phyloP scores from a whole-genome alignment of 2,113 vertebrate species.

The Hemibagrus wyckioides region DNA sequence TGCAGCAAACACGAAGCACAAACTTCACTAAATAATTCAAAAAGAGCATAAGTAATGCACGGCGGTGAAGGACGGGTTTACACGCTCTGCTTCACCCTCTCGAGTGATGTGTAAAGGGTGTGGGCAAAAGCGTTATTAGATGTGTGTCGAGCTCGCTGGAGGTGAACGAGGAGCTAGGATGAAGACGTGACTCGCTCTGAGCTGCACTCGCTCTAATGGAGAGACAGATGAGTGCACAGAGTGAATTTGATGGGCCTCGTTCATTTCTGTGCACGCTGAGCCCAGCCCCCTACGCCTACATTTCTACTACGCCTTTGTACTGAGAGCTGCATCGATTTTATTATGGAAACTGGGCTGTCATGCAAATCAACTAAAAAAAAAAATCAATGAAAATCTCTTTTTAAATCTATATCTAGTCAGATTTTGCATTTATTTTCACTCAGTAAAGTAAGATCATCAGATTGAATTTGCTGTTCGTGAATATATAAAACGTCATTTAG shows the following conservation, averaged over 20 bases:
- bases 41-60: conserved; percentile 58
- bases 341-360: conserved; percentile 38
- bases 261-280: background rate
- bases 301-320: conserved; percentile 4
- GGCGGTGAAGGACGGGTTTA: conserved; percentile 6
- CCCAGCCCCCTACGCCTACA: conserved; percentile 17
- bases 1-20: conserved; percentile 55
- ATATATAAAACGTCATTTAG: background rate
- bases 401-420: background rate
- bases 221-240: conserved; percentile 31
- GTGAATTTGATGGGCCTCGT: background rate
- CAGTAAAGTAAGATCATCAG: background rate
- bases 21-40: conserved; percentile 65
- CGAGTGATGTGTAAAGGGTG: conserved; percentile 19
- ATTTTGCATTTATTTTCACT: background rate
- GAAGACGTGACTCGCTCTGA: conserved; percentile 44
- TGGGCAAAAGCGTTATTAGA: conserved; percentile 18
- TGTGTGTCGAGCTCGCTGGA: conserved; percentile 38
- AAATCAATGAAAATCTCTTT: too few relatives aligned
- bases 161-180: conserved; percentile 48
- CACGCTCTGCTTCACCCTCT: conserved; percentile 28
- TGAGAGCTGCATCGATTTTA: conserved; percentile 15
- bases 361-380: conserved; percentile 27
- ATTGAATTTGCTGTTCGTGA: background rate
- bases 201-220: conserved; percentile 49